Evolutionary conservation across 1,140 invertebrate genomes (phyloP), one percentile per base, ranked within the genome.

Genomic region (Magallana angulata): DNA sequence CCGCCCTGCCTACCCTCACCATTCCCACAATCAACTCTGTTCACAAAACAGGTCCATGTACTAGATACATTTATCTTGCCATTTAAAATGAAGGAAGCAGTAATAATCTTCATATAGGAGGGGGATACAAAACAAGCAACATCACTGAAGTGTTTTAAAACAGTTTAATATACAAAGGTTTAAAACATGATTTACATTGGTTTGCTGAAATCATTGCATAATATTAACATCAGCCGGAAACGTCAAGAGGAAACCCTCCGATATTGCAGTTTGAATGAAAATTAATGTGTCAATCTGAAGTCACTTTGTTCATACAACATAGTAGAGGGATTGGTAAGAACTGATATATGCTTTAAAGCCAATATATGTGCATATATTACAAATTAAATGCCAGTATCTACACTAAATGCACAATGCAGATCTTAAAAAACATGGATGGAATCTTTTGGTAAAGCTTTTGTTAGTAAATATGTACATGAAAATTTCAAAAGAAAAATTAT

Each of bases 101-200:
- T 48, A 4, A 4, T 4, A 48, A 48, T 48, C 36, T 48, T 48
- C 1, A 48, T 36, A 36, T 48, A 48, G 36, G 36, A 48, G 36
- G 36, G 36, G 36, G 5, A 48, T 48, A 48, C 2, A 48, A 48
- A 48, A 48, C 36, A 48, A 48, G 36, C 18, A 36, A 30, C 5
- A 76, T 9, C 0, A 4, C 24, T 76, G 1, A 48, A 11, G 24
- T 30, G 68, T 76, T 76, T 76, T 76, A 76, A 76, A 76, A 76
- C 68, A 76, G 68, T 76, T 76, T 76, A 76, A 76, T 76, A 36
- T 76, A 30, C 68, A 76, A 76, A 76, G 68, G 12, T 36, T 76
- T 76, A 48, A 76, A 76, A 76, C 68, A 76, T 11, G 68, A 68
- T 48, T 8, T 36, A 76, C 68, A 76, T 36, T 76, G 9, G 68